Conservation (phyloP, 2,113 vertebrate species). For the Phyllopteryx taeniolatus region DNA sequence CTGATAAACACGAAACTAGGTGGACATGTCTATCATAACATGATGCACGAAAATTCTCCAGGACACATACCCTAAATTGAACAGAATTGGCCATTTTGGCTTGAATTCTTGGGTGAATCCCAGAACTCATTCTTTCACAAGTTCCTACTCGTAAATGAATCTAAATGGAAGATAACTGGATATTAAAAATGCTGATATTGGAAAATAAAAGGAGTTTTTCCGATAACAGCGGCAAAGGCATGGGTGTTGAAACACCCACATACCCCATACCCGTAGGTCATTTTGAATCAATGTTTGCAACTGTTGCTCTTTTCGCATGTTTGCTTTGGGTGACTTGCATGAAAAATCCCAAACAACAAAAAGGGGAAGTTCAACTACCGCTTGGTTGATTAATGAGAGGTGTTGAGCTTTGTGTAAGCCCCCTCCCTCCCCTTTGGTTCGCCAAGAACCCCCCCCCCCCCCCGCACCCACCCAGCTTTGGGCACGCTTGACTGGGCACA, state of each 20-base stretch:
- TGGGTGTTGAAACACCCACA: background rate
- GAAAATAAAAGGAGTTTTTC: background rate
- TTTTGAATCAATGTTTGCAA: constrained; percentile 13
- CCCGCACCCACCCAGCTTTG: constrained; percentile 38
- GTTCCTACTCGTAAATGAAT: too few species aligned
- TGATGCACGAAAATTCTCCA: too few species aligned
- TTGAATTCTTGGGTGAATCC: too few species aligned
- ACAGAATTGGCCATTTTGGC: too few species aligned
- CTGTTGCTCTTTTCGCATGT: constrained; percentile 17
- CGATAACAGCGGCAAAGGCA: too few species aligned
- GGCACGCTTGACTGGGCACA: constrained; percentile 60
- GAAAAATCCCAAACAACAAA: constrained; percentile 48
- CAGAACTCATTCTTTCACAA: too few species aligned
- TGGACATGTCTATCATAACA: too few species aligned
- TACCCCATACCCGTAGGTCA: background rate
- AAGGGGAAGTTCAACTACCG: constrained; percentile 58
- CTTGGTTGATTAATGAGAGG: constrained; percentile 69
- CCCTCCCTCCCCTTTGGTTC: constrained; percentile 36
- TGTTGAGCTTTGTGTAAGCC: constrained; percentile 55
- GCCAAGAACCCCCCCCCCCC: constrained; percentile 43
- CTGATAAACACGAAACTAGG: too few species aligned
- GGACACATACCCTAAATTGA: too few species aligned
- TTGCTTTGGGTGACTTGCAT: constrained; percentile 20
- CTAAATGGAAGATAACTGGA: background rate
- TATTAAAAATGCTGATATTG: background rate